Evolutionary conservation across 2,113 vertebrate genomes (phyloP), one percentile per base, ranked within the genome.

Genomic region (Morone saxatilis): DNA sequence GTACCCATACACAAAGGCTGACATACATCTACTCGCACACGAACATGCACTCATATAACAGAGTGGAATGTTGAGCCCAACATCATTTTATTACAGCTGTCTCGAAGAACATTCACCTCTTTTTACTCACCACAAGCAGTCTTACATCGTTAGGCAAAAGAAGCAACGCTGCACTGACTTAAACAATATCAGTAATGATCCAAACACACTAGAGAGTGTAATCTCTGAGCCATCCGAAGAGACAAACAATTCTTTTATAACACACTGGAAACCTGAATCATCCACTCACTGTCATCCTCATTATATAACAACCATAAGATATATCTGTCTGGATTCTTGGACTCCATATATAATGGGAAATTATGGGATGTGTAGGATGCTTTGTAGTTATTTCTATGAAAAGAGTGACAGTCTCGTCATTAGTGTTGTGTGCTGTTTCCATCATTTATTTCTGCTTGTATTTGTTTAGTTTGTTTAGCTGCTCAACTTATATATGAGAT

Each of bases 261-360:
- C 40, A 77, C n/a, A n/a, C 57, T 71, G 45, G n/a, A 78, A 77
- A 78, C 65, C 50, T 82, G 80, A 83, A 53, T 88, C 78, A 81
- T 68, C 81, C 68, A 5, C 68, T 82, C 48, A 45, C 56, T 68
- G 69, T 62, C 78, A 71, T 80, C 40, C 14, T 79, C 43, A 76
- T 84, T 87, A 89, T 71, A 78, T 82, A 87, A 82, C 74, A 88
- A 10, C 13, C 43, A 31, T 36, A 36, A 48, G 9, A 76, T 22
- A 41, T 31, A 75, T 69, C 38, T 8, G 63, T 70, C 76, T 87
- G 25, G 11, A 25, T 69, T 61, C 50, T 22, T 56, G 25, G 9
- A 22, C 41, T 38, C 60, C 7, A 20, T 62, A 25, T 31, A 57
- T 59, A 63, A n/a, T 31, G 36, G 38, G 17, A 56, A 48, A 70